Evolutionary conservation across 1,140 invertebrate genomes (phyloP).

Genomic region (Phortica variegata): DNA sequence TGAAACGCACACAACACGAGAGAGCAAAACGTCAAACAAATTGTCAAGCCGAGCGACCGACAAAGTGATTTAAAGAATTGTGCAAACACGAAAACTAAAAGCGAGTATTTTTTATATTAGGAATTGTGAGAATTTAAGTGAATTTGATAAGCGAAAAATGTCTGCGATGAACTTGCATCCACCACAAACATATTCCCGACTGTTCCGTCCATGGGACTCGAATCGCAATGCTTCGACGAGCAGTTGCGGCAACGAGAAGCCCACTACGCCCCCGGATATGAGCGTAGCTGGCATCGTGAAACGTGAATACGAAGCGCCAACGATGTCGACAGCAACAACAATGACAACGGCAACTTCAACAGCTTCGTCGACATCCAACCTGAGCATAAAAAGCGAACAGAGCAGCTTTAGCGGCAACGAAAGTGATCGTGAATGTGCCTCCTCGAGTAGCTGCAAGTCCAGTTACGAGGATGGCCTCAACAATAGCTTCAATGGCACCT

Average conservation of each 20-base stretch:
- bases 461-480: conserved; percentile 40
- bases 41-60: conserved; percentile 22
- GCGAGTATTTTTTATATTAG: not conserved
- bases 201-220: conserved; percentile 56
- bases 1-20: conserved; percentile 33
- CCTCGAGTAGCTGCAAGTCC: conserved; percentile 28
- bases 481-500: conserved; percentile 38
- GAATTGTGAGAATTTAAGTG: not conserved
- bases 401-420: conserved; percentile 31
- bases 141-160: conserved; percentile 26
- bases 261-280: not conserved
- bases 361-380: no score
- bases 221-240: conserved; percentile 29
- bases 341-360: conserved; percentile 6
- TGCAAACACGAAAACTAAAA: not conserved
- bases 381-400: conserved; percentile 32
- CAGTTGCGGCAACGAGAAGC: no score
- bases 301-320: conserved; percentile 21
- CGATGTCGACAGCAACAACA: conserved; percentile 4
- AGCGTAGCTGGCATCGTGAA: conserved; percentile 24
- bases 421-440: conserved; percentile 33
- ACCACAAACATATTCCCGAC: conserved; percentile 55
- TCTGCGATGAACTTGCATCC: conserved; percentile 48
- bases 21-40: conserved; percentile 9
- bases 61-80: conserved; percentile 3